Conservation (phyloP, 2,113 vertebrate species). For the Propithecus coquereli region DNA sequence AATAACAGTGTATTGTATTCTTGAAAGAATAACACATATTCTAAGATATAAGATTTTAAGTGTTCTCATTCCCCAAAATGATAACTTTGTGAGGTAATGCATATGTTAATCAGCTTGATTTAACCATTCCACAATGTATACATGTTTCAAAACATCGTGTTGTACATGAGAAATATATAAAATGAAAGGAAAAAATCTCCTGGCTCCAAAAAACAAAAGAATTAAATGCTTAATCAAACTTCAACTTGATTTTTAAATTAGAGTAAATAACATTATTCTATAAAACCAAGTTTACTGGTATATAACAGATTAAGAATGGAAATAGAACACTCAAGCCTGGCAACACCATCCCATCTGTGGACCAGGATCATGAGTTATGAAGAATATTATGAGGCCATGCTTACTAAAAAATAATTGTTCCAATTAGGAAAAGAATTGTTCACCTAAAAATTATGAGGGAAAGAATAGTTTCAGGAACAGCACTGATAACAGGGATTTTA, state of each 20-base stretch:
- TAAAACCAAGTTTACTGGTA: background rate
- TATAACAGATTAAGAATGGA: background rate
- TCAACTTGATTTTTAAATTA: background rate
- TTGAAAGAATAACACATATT: too few species aligned
- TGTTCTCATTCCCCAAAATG: too few species aligned
- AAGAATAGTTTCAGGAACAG: background rate
- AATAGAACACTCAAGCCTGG: background rate
- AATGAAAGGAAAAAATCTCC: too few species aligned
- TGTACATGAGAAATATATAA: too few species aligned
- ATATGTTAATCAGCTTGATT: too few species aligned
- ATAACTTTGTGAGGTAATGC: too few species aligned
- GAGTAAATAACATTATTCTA: background rate
- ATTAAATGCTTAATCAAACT: background rate
- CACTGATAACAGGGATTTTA: background rate
- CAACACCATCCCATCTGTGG: background rate
- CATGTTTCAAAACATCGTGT: too few species aligned
- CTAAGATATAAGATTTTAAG: too few species aligned
- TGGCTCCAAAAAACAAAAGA: too few species aligned
- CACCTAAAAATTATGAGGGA: conserved; percentile 7
- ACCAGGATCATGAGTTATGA: background rate
- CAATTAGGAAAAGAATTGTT: background rate
- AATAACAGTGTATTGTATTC: too few species aligned
- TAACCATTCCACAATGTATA: too few species aligned
- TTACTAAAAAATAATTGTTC: background rate
- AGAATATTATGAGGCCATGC: background rate